Conservation (phyloP, 1,140 invertebrate genomes). For the Heterodera carotae region DNA sequence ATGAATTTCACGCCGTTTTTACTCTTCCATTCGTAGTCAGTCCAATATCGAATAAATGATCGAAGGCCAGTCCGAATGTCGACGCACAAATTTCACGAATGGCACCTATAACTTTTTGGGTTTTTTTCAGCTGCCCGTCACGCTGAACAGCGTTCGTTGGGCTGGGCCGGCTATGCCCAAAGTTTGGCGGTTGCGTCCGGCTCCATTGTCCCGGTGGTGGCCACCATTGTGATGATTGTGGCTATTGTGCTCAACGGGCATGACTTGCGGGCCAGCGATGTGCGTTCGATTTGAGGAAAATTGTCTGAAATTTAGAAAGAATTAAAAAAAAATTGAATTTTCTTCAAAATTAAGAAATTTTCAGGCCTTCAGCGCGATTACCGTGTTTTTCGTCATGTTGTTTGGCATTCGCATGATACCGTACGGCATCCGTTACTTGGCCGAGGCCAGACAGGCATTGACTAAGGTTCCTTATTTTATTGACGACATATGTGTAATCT, state of each 20-base stretch:
- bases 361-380: slow-evolving; percentile 67
- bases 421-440: slow-evolving; percentile 64
- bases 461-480: slow-evolving; percentile 50
- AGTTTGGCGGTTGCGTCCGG: slow-evolving; percentile 72
- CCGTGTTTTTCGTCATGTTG: slow-evolving; percentile 67
- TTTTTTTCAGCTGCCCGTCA: slow-evolving; percentile 69
- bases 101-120: background rate
- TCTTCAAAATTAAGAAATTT: no score
- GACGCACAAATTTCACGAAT: no score
- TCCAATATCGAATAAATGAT: no score
- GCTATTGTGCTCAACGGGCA: slow-evolving; percentile 71
- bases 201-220: slow-evolving; percentile 70
- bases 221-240: slow-evolving; percentile 73
- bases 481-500: background rate
- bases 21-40: no score
- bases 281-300: slow-evolving; percentile 60
- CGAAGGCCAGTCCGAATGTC: no score
- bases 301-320: background rate
- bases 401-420: slow-evolving; percentile 67
- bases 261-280: slow-evolving; percentile 72
- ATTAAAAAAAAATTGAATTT: slow-evolving; percentile 16
- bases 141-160: slow-evolving; percentile 70
- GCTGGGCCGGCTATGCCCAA: slow-evolving; percentile 71
- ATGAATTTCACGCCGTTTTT: no score
- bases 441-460: slow-evolving; percentile 66